These are phyloP conservation scores for Aurelia sp. DNA, from an alignment of 30 jellyfish, hydroid and myxozoan species.

Conservation along the genomic window DNA sequence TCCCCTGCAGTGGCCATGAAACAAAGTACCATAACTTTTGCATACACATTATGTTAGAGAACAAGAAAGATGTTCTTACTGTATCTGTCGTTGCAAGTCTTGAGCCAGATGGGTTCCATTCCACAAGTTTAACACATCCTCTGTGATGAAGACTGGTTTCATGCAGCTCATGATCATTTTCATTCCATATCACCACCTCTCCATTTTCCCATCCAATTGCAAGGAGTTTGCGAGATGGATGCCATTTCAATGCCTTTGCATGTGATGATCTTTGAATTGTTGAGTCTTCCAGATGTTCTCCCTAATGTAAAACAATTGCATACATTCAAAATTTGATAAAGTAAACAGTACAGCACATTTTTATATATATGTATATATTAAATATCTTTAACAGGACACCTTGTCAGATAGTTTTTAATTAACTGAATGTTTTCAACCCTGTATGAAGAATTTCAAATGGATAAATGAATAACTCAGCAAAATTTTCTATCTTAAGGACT, in stretches of 20 bases:
- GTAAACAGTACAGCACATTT: too few relatives aligned
- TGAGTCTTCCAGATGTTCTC: conserved; percentile 86
- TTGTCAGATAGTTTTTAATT: too few relatives aligned
- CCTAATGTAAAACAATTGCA: conserved; percentile 48
- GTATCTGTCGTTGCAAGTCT: conserved; percentile 80
- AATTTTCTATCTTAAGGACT: too few relatives aligned
- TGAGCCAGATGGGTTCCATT: conserved; percentile 97
- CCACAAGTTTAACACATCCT: conserved; percentile 65
- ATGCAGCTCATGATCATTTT: conserved; percentile 82
- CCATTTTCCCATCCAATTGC: conserved; percentile 97
- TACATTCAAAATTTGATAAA: background rate
- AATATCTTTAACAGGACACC: too few relatives aligned
- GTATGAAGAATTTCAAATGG: too few relatives aligned
- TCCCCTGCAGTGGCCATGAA: too few relatives aligned
- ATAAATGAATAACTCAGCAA: too few relatives aligned
- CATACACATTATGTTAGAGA: too few relatives aligned
- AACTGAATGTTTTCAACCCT: too few relatives aligned
- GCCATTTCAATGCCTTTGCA: conserved; percentile 81
- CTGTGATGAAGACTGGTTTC: conserved; percentile 88
- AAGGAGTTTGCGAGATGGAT: conserved; percentile 90
- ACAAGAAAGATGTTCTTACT: conserved; percentile 30
- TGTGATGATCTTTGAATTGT: conserved; percentile 71
- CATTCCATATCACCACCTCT: conserved; percentile 91
- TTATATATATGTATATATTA: too few relatives aligned
- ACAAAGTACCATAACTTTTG: too few relatives aligned